These are phyloP conservation scores for Diarsia mendica DNA, from an alignment of 2,888 invertebrate species.

Conservation along the genomic window DNA sequence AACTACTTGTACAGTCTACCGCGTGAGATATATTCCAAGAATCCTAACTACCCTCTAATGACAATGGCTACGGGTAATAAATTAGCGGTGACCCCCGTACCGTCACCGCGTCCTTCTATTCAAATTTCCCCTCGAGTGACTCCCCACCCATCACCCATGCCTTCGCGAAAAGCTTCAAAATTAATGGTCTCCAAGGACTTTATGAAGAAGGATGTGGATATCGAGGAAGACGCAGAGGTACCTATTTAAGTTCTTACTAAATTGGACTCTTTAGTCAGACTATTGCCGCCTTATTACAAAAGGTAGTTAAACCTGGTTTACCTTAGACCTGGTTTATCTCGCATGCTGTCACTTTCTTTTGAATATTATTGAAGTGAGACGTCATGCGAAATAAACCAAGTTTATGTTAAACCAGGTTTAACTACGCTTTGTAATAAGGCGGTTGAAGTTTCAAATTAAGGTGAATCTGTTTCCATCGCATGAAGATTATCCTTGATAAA, in stretches of 20 bases:
- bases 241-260: background rate
- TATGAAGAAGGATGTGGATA: slow-evolving; percentile 79
- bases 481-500: background rate
- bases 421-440: too few relatives aligned
- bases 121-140: slow-evolving; percentile 51
- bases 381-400: too few relatives aligned
- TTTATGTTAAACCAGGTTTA: too few relatives aligned
- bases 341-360: too few relatives aligned
- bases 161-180: slow-evolving; percentile 63
- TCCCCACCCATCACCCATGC: slow-evolving; percentile 65
- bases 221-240: slow-evolving; percentile 78
- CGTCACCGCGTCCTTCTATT: slow-evolving; percentile 62
- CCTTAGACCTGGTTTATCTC: too few relatives aligned
- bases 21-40: slow-evolving; percentile 49
- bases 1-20: slow-evolving; percentile 63
- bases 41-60: slow-evolving; percentile 61
- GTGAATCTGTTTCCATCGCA: background rate
- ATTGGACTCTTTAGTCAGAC: background rate
- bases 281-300: too few relatives aligned
- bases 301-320: too few relatives aligned
- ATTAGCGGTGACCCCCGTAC: slow-evolving; percentile 57
- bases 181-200: slow-evolving; percentile 75
- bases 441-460: background rate
- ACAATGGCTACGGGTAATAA: slow-evolving; percentile 45
- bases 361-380: too few relatives aligned